Conservation (phyloP, 2,113 vertebrate genomes). For the Dipodomys ordii region DNA sequence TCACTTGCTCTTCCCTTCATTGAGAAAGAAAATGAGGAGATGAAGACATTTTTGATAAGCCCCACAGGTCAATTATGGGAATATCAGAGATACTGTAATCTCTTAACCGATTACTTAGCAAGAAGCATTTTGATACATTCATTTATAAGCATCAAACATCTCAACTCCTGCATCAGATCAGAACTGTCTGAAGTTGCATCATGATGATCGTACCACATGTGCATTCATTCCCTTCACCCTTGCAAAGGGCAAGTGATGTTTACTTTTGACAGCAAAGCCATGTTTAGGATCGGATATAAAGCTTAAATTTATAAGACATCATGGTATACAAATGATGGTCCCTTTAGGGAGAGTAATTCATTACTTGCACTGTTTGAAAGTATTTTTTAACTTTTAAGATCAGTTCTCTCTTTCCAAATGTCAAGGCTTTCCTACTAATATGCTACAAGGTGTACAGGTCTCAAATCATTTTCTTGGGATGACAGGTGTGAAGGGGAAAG, state of each 20-base stretch:
- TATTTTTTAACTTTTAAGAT: conserved; percentile 18
- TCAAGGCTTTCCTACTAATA: not conserved
- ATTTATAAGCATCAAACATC: conserved; percentile 10
- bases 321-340: conserved; percentile 1
- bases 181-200: not conserved
- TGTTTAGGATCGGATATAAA: not conserved
- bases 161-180: not conserved
- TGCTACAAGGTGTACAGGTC: not conserved
- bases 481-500: conserved; percentile 41
- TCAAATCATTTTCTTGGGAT: conserved; percentile 42
- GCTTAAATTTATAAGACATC: conserved; percentile 35
- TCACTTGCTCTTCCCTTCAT: conserved; percentile 57
- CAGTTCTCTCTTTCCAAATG: conserved; percentile 32
- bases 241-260: not conserved
- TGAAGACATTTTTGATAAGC: not conserved
- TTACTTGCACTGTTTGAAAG: not conserved
- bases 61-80: not conserved
- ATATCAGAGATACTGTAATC: conserved; percentile 20
- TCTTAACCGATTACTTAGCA: conserved; percentile 24
- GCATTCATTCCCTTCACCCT: not conserved
- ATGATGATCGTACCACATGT: not conserved
- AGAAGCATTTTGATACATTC: not conserved
- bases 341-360: not conserved
- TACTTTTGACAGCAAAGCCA: conserved; percentile 33
- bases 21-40: conserved; percentile 44